Conservation (phyloP, 2,888 invertebrate genomes). For the Athalia cordata region DNA sequence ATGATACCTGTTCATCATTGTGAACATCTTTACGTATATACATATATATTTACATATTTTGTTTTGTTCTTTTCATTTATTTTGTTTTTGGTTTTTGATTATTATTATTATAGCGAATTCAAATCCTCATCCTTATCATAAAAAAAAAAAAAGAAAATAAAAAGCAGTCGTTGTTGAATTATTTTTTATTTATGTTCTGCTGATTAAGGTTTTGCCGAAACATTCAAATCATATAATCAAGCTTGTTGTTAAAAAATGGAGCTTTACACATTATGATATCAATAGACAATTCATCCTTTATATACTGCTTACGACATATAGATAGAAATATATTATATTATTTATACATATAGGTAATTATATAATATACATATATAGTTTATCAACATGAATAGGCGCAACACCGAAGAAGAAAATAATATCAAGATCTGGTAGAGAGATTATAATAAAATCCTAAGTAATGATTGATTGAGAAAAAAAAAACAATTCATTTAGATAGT, state of each 20-base stretch:
- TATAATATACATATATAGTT: slow-evolving; percentile 14
- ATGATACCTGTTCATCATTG: too few relatives aligned
- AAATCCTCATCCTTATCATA: slow-evolving; percentile 22
- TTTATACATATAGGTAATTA: too few relatives aligned
- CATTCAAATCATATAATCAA: slow-evolving; percentile 56
- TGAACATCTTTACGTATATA: too few relatives aligned
- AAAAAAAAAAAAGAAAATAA: too few relatives aligned
- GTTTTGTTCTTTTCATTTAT: not conserved
- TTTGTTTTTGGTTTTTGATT: not conserved
- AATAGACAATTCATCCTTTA: slow-evolving; percentile 3
- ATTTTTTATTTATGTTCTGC: slow-evolving; percentile 34
- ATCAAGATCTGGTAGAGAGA: not conserved
- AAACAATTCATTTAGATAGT: not conserved
- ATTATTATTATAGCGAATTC: not conserved
- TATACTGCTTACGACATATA: not conserved
- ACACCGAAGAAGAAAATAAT: not conserved
- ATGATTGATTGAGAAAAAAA: slow-evolving; percentile 22
- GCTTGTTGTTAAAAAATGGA: slow-evolving; percentile 43
- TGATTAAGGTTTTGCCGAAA: slow-evolving; percentile 65
- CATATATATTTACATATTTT: not conserved
- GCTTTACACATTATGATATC: slow-evolving; percentile 13
- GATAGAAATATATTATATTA: not conserved
- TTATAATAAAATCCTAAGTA: not conserved
- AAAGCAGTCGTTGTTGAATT: slow-evolving; percentile 31
- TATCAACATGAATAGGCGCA: slow-evolving; percentile 1